Evolutionary conservation across 1,140 invertebrate genomes (phyloP).

Genomic region (Penaeus vannamei): DNA sequence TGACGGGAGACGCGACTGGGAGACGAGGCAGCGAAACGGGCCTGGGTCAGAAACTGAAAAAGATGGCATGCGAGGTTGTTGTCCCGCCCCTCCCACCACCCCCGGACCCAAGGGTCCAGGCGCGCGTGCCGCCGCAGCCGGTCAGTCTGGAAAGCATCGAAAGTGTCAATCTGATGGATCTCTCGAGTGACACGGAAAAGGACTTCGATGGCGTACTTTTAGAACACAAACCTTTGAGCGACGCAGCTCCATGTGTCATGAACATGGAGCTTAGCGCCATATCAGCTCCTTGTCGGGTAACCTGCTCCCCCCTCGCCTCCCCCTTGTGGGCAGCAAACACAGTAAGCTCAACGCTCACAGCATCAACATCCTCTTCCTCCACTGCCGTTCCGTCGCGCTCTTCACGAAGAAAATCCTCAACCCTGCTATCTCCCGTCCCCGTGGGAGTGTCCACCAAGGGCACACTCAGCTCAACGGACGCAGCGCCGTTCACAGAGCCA

Average conservation of each 20-base stretch:
- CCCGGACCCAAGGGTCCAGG: conserved; percentile 32
- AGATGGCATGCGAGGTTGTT: conserved; percentile 56
- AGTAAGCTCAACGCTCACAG: conserved; percentile 31
- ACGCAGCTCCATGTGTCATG: conserved; percentile 25
- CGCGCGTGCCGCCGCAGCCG: conserved; percentile 41
- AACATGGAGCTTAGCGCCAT: conserved; percentile 45
- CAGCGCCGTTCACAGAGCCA: no score
- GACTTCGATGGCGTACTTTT: not conserved
- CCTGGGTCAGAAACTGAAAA: conserved; percentile 56
- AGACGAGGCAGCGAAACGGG: conserved; percentile 56
- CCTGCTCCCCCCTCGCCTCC: conserved; percentile 51
- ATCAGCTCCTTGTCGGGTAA: conserved; percentile 5
- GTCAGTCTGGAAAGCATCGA: conserved; percentile 54
- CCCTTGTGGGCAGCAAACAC: conserved; percentile 57
- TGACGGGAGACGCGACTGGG: not conserved
- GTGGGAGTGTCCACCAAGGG: conserved; percentile 49
- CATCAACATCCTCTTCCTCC: conserved; percentile 5
- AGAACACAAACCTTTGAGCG: not conserved
- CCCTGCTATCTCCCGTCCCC: conserved; percentile 43
- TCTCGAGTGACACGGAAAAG: conserved; percentile 55
- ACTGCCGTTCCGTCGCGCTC: not conserved
- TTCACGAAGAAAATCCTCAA: conserved; percentile 37
- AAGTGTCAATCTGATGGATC: conserved; percentile 63
- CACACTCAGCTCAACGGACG: not conserved
- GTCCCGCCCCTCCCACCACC: conserved; percentile 53